Percentiles rank a stretch among this genome's conserved stretches.
Evolutionary conservation across 2,113 vertebrate species (phyloP).

Genomic region (Charina bottae): DNA sequence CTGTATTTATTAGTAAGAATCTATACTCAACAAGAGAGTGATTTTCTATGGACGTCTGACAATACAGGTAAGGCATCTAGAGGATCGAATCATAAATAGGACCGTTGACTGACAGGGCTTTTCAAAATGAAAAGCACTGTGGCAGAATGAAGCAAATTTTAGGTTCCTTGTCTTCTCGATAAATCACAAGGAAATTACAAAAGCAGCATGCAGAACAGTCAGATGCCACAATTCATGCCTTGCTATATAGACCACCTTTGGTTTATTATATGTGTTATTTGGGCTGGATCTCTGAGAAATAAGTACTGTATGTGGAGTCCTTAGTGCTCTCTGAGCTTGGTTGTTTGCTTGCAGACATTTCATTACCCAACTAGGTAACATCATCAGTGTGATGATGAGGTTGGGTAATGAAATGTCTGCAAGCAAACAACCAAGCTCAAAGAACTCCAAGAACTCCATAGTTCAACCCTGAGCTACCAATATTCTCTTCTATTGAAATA

Average conservation of each 20-base stretch:
- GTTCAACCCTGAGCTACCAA: not conserved
- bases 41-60: conserved; percentile 54
- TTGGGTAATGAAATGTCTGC: not conserved
- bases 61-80: conserved; percentile 20
- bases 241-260: conserved; percentile 19
- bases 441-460: not conserved
- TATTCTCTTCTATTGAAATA: not conserved
- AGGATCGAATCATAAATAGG: conserved; percentile 50
- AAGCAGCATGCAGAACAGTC: conserved; percentile 27
- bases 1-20: conserved; percentile 38
- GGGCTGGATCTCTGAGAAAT: conserved; percentile 14
- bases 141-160: conserved; percentile 47
- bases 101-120: conserved; percentile 41
- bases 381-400: not conserved
- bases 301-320: not conserved
- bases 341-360: not conserved
- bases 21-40: conserved; percentile 44
- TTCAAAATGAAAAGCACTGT: conserved; percentile 37
- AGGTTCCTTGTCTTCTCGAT: conserved; percentile 35
- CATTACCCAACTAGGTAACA: not conserved
- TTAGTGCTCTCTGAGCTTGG: no score
- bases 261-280: conserved; percentile 25
- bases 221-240: conserved; percentile 42
- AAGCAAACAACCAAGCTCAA: not conserved
- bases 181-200: conserved; percentile 48